phyloP scores from a whole-genome alignment of 92 coral and sea anemone species.

The Diadumene lineata region DNA sequence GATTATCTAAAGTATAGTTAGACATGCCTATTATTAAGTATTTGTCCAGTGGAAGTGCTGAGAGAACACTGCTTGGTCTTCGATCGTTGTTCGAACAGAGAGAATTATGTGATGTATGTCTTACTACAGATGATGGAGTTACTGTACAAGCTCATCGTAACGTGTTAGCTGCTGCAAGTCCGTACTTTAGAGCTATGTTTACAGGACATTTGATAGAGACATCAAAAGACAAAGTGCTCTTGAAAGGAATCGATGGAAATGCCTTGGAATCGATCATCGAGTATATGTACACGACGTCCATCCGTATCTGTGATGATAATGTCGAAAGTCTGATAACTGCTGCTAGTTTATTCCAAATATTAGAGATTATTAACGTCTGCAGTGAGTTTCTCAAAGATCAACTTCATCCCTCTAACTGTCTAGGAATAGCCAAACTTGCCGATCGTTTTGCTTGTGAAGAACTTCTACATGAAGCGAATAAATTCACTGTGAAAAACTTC shows the following conservation, averaged over 20 bases:
- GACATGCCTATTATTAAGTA: conserved; percentile 73
- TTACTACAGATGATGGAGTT: conserved; percentile 72
- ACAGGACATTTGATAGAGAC: conserved; percentile 81
- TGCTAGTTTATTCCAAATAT: conserved; percentile 80
- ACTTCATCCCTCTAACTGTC: conserved; percentile 89
- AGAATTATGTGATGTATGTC: conserved; percentile 86
- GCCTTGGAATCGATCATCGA: conserved; percentile 66
- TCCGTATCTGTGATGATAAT: conserved; percentile 64
- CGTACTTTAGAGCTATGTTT: conserved; percentile 93
- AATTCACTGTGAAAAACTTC: conserved; percentile 80
- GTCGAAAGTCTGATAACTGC: conserved; percentile 84
- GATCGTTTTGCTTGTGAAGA: conserved; percentile 86
- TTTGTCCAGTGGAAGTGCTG: conserved; percentile 61
- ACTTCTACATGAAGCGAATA: conserved; percentile 67
- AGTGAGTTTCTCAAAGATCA: conserved; percentile 84
- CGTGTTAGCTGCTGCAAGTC: conserved; percentile 86
- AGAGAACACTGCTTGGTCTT: conserved; percentile 73
- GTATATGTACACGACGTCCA: conserved; percentile 74
- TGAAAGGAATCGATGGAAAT: conserved; percentile 66
- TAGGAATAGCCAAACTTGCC: conserved; percentile 87
- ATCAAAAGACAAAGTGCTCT: conserved; percentile 46
- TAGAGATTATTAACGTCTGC: conserved; percentile 85
- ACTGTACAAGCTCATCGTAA: conserved; percentile 80
- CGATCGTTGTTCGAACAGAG: conserved; percentile 56
- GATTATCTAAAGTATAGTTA: background rate